Base-by-base conservation (phyloP, 35 echinoderm and acorn worm genomes). In the Stichopus chloronotus region DNA sequence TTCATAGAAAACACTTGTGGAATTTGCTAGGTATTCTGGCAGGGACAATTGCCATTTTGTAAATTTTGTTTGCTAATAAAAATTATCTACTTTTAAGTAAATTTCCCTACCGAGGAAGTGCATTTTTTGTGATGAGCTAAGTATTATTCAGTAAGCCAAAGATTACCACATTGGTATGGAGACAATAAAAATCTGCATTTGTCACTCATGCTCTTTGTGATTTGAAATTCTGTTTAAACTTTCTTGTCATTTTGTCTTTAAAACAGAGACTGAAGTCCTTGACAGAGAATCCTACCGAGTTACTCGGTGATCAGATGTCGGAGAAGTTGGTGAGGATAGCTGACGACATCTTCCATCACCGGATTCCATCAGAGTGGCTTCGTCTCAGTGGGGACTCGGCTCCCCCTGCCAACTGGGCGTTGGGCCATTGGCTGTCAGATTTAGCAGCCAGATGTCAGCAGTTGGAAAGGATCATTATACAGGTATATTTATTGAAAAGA, bases 301-400 rank as follows among this genome's bases (percentile, higher is more conserved):
- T 93, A 21, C 94, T 99, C 56, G 97, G 97, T 43, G 97, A 99
- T 68, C 93, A 94, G 90, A 93, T 99, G 92, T 99, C 97, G 5
- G 95, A 96, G 76, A 94, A 91, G 7, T 69, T 99, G 53, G 84
- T 99, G 10, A 76, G 76, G 16, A 94, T 99, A 6, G 97, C 97
- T 0, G 97, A 96, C 81, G 97, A 99, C 78, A 78, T 99, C 14
- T 96, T 90, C 65, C 97, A 99, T 56, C 95, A 96, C 76, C 92
- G 97, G 53, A 93, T 99, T 25, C 97, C 97, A 2, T 25, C 65
- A 30, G 58, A 94, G 79, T 99, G 97, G 97, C 82, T 94, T 17
- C 56, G 92, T n/a, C 92, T 99, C 52, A 94, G 93, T 12, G 97
- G 93, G 8, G 97, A 99, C 43, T 99, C 97, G 16, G 95, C 95